Base-by-base conservation (phyloP, 1,140 invertebrate species). In the Nautilus pompilius region DNA sequence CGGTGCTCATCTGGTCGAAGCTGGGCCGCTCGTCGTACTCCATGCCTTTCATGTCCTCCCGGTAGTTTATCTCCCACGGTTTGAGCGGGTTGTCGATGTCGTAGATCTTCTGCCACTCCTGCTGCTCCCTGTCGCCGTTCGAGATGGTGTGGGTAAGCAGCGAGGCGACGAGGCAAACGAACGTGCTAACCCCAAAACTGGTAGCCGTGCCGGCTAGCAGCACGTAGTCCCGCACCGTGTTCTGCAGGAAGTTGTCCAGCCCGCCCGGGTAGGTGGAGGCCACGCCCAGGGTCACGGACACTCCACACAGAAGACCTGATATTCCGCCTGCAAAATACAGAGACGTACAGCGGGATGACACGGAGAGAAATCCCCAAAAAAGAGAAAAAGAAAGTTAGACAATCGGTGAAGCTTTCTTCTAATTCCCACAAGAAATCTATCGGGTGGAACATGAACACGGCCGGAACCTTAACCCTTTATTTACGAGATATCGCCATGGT, bases 21-120 rank as follows among this genome's bases (percentile, higher is more conserved):
- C 70, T 70, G 26, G 81, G 81, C 34, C 80, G 71, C 2, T 71
- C 70, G 8, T 80, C 77, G 36, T 77, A 76, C 49, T 74, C 63
- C 22, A 41, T 60, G 62, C 68, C 79, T 60, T 74, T 72, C 10
- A 82, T 54, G 28, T 80, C 78, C 45, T 81, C 74, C 5, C 73
- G 63, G 65, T 80, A 83, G 49, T 80, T 74, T 20, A 82, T 56
- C 51, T 80, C 76, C 82, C 82, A 84, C n/a, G 82, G 82, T 51
- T 76, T 74, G 0, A 84, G 71, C 6, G 82, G 82, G 65, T 83
- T 83, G 66, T 84, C 82, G 46, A 84, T 84, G 63, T 84, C 76
- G 55, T 80, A 76, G 62, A 81, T 80, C 67, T 81, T 82, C 65
- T 82, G 78, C 82, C 82, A 84, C 60, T 82, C 79, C 28, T 60